A percentile compares a stretch with the other conserved stretches of the same genome.
Evolutionary conservation across 1,140 invertebrate species (phyloP).

Genomic region (Oppia nitens): DNA sequence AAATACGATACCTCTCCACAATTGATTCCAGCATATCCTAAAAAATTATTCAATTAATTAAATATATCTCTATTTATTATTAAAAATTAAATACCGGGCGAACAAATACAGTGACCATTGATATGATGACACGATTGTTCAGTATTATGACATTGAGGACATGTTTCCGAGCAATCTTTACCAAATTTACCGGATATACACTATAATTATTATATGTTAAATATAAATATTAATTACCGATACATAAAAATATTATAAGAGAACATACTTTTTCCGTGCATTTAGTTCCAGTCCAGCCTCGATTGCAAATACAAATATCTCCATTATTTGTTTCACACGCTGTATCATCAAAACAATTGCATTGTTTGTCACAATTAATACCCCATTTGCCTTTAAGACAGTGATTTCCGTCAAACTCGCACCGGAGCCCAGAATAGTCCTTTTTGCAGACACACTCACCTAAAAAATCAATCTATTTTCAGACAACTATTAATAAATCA

Average conservation of each 20-base stretch:
- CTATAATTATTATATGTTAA: slow-evolving; percentile 20
- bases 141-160: slow-evolving; percentile 45
- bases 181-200: slow-evolving; percentile 64
- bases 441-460: slow-evolving; percentile 4
- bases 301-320: slow-evolving; percentile 21
- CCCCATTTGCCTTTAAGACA: slow-evolving; percentile 56
- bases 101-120: slow-evolving; percentile 65
- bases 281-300: slow-evolving; percentile 23
- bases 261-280: slow-evolving; percentile 1
- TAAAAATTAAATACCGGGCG: too few relatives aligned
- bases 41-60: too few relatives aligned
- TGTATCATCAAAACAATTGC: slow-evolving; percentile 52
- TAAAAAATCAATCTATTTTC: neutral
- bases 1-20: slow-evolving; percentile 39
- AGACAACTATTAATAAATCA: neutral
- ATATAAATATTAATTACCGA: slow-evolving; percentile 3
- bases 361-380: slow-evolving; percentile 44
- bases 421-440: neutral
- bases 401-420: slow-evolving; percentile 19
- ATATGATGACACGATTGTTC: slow-evolving; percentile 67
- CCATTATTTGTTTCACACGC: slow-evolving; percentile 39
- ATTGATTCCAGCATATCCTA: slow-evolving; percentile 41
- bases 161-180: slow-evolving; percentile 56
- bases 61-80: too few relatives aligned
- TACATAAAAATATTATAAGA: neutral